phyloP scores from a whole-genome alignment of 2,797 vertebrate species.

The Anabacerthia variegaticeps region DNA sequence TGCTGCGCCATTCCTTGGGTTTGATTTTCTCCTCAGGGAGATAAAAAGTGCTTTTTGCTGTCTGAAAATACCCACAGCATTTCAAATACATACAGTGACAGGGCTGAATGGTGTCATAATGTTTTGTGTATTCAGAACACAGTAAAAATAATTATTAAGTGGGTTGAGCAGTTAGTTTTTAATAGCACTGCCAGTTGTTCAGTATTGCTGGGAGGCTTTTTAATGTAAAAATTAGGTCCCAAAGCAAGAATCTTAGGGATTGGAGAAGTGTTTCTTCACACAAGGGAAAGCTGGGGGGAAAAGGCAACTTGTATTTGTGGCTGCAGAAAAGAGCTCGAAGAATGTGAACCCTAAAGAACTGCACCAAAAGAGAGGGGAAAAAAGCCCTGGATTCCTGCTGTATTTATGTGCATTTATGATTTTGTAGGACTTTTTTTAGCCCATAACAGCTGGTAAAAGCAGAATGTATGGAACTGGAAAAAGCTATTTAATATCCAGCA shows the following conservation, averaged over 20 bases:
- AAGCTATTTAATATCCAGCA: background rate
- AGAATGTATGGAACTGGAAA: background rate
- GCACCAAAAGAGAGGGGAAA: accelerated
- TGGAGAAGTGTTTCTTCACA: background rate
- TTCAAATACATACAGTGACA: background rate
- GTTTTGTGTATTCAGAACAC: background rate
- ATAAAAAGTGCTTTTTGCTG: background rate
- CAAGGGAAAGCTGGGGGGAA: background rate
- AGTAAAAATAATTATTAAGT: background rate
- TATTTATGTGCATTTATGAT: background rate
- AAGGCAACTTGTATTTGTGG: background rate
- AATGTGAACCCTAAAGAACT: background rate
- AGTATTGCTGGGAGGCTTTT: background rate
- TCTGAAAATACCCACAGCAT: background rate
- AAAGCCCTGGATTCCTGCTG: accelerated
- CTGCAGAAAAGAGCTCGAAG: background rate
- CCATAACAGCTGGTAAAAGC: background rate
- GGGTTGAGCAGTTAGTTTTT: background rate
- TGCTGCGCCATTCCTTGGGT: background rate
- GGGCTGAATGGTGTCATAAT: background rate
- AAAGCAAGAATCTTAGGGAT: background rate
- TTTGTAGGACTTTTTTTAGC: background rate
- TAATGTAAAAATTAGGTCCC: background rate
- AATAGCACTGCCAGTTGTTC: background rate
- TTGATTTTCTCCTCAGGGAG: background rate